Percentiles rank a stretch among this genome's conserved stretches.
These are phyloP conservation scores for Pseudoips prasinana DNA, from an alignment of 2,888 invertebrate genomes.

Conservation along the genomic window DNA sequence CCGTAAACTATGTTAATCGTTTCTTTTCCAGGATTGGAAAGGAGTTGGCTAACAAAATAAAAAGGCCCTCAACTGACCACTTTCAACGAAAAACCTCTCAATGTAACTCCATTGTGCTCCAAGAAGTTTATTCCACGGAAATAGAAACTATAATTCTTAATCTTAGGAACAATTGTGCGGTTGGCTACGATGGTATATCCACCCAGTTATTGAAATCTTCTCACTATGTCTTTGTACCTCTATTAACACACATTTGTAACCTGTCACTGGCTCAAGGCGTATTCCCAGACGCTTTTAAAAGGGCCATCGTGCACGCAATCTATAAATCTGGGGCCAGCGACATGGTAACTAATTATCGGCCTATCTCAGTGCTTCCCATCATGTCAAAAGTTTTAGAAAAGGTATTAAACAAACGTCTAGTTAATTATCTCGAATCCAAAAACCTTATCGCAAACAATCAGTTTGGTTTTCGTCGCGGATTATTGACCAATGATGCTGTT, in stretches of 20 bases:
- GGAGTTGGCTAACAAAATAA: not conserved
- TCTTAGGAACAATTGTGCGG: not conserved
- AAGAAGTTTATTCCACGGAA: not conserved
- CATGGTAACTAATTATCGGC: not conserved
- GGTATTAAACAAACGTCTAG: not conserved
- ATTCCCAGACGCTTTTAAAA: not conserved
- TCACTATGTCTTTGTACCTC: not conserved
- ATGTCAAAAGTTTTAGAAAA: not conserved
- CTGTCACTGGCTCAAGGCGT: not conserved
- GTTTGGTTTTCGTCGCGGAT: not conserved
- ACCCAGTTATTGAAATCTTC: not conserved
- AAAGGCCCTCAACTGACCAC: not conserved
- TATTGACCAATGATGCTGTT: conserved; percentile 1
- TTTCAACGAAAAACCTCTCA: not conserved
- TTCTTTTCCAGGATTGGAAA: not conserved
- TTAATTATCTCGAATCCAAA: not conserved
- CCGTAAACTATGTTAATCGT: not conserved
- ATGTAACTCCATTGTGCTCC: not conserved
- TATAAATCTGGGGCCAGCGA: not conserved
- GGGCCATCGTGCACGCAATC: not conserved
- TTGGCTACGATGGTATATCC: not conserved
- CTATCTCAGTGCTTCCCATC: not conserved
- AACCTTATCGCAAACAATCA: not conserved
- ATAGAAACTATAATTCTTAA: not conserved
- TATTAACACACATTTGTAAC: not conserved